Conservation (phyloP, 92 coral and sea anemone species). For the Porites divaricata region DNA sequence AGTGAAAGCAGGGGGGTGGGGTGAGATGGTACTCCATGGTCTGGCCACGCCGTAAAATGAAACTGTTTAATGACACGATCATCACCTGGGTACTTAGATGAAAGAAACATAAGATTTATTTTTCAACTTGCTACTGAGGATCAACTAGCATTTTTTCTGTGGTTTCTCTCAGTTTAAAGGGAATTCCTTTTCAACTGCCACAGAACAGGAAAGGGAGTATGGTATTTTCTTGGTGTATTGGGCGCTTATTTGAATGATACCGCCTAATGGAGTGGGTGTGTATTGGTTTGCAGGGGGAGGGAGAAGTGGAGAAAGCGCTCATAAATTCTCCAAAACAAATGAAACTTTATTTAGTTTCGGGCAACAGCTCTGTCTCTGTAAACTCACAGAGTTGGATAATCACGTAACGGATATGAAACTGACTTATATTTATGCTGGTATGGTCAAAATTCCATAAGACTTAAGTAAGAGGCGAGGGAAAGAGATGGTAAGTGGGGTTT, state of each 20-base stretch:
- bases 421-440: too few relatives aligned
- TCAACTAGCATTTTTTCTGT: background rate
- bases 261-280: too few relatives aligned
- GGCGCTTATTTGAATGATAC: background rate
- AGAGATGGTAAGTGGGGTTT: too few relatives aligned
- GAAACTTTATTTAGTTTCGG: too few relatives aligned
- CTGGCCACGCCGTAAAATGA: conserved; percentile 98
- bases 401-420: too few relatives aligned
- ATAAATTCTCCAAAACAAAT: too few relatives aligned
- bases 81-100: conserved; percentile 70
- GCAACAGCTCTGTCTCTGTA: too few relatives aligned
- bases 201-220: background rate
- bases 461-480: too few relatives aligned
- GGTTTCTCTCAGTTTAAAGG: background rate
- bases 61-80: conserved; percentile 85
- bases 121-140: background rate
- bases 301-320: too few relatives aligned
- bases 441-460: too few relatives aligned
- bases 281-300: too few relatives aligned
- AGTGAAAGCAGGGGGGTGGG: conserved; percentile 91
- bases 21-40: conserved; percentile 98
- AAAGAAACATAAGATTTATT: background rate
- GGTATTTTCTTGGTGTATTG: background rate
- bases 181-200: background rate
- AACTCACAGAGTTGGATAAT: too few relatives aligned